Evolutionary conservation across 2,797 vertebrate species (phyloP), one percentile per base, ranked within the genome.

Genomic region (Paratrypauchen microcephalus): DNA sequence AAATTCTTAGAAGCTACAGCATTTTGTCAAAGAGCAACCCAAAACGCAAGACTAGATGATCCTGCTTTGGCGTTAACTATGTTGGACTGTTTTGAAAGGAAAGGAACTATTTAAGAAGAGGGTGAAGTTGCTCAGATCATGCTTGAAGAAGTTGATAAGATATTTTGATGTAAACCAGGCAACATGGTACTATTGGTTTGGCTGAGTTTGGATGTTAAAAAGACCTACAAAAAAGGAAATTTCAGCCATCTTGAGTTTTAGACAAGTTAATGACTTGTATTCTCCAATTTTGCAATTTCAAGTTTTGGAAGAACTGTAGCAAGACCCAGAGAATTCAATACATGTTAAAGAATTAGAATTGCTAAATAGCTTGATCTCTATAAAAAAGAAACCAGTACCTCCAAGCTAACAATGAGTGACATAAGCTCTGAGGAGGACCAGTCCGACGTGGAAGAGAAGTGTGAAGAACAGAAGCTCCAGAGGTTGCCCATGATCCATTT

Each of bases 401-500:
- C 28, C 28, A 32, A 30, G 16, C 45, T 50, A 69, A 66, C 64
- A 68, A 79, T 80, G 86, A 24, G 69, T 5, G 89, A 81, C 58
- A 47, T 52, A 57, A 74, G 88, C 73, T 88, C 86, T 0, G 92
- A 92, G 55, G 91, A 92, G 13, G 90, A 92, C 71, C 84, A 73
- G 50, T 36, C 76, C 2, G 86, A 81, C 6, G 67, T 73, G 0
- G 69, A 86, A 66, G 84, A 84, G 48, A 82, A 12, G 60, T 58
- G 60, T 2, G 74, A 45, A 66, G 86, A 78, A 3, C 72, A 2
- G 13, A 71, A 23, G 54, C 1, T 62, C 56, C 68, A 69, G 59
- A 78, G 83, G 50, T 75, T 83, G 12, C 86, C 88, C 5, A 2
- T 89, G 56, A 84, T 92, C 26, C 89, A 93, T 64, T 88, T 93